Conservation (phyloP, 1,140 invertebrate species). For the Trachymyrmex septentrionalis region DNA sequence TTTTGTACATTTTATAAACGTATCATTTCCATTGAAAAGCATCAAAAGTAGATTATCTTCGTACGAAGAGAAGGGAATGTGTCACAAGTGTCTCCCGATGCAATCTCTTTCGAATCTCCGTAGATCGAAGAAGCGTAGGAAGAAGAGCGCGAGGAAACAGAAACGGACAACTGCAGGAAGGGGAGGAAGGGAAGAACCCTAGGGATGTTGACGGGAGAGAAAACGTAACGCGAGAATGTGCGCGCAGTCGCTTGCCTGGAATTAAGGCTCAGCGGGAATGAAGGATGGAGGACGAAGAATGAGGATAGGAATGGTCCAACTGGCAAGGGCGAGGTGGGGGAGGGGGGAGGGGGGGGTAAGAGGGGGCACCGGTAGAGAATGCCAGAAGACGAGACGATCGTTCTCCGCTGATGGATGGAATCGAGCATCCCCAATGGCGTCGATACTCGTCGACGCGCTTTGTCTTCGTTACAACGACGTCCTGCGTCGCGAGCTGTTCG, state of each 20-base stretch:
- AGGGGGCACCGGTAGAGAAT: slow-evolving; percentile 73
- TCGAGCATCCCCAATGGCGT: slow-evolving; percentile 74
- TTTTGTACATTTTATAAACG: slow-evolving; percentile 36
- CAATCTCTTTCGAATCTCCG: slow-evolving; percentile 37
- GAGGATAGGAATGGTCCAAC: slow-evolving; percentile 75
- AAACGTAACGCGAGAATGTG: slow-evolving; percentile 73
- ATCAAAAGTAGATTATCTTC: slow-evolving; percentile 24
- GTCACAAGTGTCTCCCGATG: slow-evolving; percentile 1
- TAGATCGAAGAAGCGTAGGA: slow-evolving; percentile 48
- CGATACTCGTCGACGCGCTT: slow-evolving; percentile 47
- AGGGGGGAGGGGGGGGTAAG: no score
- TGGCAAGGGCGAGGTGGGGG: slow-evolving; percentile 47
- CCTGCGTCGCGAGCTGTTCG: neutral
- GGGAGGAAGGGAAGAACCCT: neutral
- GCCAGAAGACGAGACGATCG: slow-evolving; percentile 79
- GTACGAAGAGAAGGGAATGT: neutral
- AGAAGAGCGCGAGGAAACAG: slow-evolving; percentile 48
- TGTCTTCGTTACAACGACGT: neutral
- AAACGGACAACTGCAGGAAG: neutral
- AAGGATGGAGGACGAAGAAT: slow-evolving; percentile 75
- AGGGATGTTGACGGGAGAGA: slow-evolving; percentile 55
- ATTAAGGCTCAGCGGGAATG: slow-evolving; percentile 77
- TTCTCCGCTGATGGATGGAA: slow-evolving; percentile 80
- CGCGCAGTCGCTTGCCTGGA: slow-evolving; percentile 66
- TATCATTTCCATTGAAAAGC: neutral